A percentile compares a stretch with the other conserved stretches of the same genome.
Conservation (phyloP, 23 tunicate genomes). For the Trididemnum nubilum region DNA sequence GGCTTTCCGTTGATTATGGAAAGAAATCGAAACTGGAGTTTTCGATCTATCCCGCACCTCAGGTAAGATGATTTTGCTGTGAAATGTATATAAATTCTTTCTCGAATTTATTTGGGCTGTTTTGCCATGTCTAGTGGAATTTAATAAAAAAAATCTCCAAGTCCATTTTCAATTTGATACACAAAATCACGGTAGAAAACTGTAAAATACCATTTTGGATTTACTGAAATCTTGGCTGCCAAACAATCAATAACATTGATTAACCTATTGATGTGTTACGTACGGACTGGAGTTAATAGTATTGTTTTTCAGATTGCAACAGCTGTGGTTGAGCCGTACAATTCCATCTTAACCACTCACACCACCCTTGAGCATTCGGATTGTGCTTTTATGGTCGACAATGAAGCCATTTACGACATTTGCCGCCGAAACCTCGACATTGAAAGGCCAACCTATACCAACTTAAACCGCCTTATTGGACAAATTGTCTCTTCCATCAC, state of each 20-base stretch:
- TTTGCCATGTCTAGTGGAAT: no score
- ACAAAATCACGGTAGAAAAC: no score
- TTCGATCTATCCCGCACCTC: constrained; percentile 95
- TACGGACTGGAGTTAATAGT: no score
- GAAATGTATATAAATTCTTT: not conserved
- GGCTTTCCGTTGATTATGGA: constrained; percentile 97
- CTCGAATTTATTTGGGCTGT: no score
- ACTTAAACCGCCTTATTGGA: constrained; percentile 87
- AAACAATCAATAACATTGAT: no score
- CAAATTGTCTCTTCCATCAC: constrained; percentile 97
- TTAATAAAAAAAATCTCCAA: no score
- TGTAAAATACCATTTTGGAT: no score
- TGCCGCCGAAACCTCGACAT: constrained; percentile 98
- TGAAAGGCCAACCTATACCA: constrained; percentile 98
- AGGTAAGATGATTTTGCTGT: constrained; percentile 39
- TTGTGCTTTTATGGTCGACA: constrained; percentile 99
- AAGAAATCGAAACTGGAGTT: constrained; percentile 97
- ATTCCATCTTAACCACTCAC: constrained; percentile 97
- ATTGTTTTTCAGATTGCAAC: constrained; percentile 71
- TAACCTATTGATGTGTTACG: no score
- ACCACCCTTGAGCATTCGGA: constrained; percentile 99
- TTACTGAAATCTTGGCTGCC: no score
- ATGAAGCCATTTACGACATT: constrained; percentile 99
- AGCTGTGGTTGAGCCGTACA: constrained; percentile 99
- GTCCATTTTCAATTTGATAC: no score